A percentile compares a stretch with the other conserved stretches of the same genome.
Conservation (phyloP, 2,888 invertebrate species). For the Nephrocerus scutellatus region DNA sequence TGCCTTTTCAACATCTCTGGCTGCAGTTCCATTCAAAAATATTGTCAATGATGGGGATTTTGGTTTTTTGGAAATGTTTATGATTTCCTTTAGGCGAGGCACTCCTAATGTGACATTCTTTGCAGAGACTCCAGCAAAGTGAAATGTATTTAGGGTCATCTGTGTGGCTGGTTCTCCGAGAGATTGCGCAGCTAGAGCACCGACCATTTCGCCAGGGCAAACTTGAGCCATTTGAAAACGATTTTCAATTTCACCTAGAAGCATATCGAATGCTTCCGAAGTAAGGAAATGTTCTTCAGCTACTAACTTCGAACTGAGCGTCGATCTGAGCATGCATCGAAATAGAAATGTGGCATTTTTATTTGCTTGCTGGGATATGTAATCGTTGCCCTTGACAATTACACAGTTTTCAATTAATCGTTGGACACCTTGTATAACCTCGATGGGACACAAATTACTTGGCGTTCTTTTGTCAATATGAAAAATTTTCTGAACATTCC, state of each 20-base stretch:
- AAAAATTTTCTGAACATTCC: slow-evolving; percentile 98
- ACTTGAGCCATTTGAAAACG: slow-evolving; percentile 92
- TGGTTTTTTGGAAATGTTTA: slow-evolving; percentile 94
- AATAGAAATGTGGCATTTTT: slow-evolving; percentile 93
- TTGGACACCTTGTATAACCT: slow-evolving; percentile 67
- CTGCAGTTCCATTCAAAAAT: slow-evolving; percentile 86
- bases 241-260: slow-evolving; percentile 95
- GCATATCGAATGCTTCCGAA: slow-evolving; percentile 94
- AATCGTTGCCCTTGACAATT: slow-evolving; percentile 88
- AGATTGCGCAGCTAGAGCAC: slow-evolving; percentile 67
- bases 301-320: slow-evolving; percentile 86
- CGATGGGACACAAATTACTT: slow-evolving; percentile 82
- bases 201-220: slow-evolving; percentile 94
- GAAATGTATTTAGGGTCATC: slow-evolving; percentile 29
- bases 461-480: slow-evolving; percentile 87
- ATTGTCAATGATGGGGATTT: slow-evolving; percentile 96
- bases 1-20: slow-evolving; percentile 94
- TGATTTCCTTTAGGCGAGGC: slow-evolving; percentile 88
- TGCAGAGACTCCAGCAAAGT: slow-evolving; percentile 71
- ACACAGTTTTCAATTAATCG: slow-evolving; percentile 78
- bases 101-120: slow-evolving; percentile 99
- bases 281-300: slow-evolving; percentile 88
- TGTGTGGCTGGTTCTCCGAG: slow-evolving; percentile 28
- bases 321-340: slow-evolving; percentile 85
- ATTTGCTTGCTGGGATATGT: slow-evolving; percentile 86